Base-by-base conservation (phyloP, 2,797 vertebrate genomes). In the Hoplostethus mediterraneus region DNA sequence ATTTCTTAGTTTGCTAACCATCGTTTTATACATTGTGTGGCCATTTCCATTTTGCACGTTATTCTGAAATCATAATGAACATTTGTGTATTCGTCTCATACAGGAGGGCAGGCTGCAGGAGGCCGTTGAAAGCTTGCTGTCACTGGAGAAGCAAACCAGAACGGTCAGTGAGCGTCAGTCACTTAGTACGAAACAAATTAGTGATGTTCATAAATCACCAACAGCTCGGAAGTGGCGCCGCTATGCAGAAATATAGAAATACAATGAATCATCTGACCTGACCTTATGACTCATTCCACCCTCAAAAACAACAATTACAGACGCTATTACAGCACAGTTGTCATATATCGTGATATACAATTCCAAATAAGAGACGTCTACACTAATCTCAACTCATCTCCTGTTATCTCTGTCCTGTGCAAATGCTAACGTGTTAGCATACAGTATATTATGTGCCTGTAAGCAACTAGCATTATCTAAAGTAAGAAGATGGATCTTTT, bases 81-180 rank as follows among this genome's bases (percentile, higher is more conserved):
- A 44, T 30, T 2, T 62, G 0, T 71, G 2, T 55, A 0, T 77
- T 61, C 67, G 10, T 73, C 6, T 69, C n/a, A 56, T 79, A 51
- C 90, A 99, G 98, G 98, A 98, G 85, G 98, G 98, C 73, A 96
- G 96, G 79, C 92, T 99, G 67, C 98, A 99, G 79, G 98, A 99
- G 92, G 98, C 97, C n/a, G 92, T 99, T 71, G 98, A 99, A 84
- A 97, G 94, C 58, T 94, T 99, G 86, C 93, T 99, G 17, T 99
- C 98, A 67, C 83, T 99, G 91, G 98, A 99, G 89, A 99, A 99
- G 82, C 98, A 99, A 91, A 99, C 98, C 1, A 95, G 98, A 78
- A 99, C 98, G 56, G 98, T 99, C 87, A 95, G 97, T 93, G 30
- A 4, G 13, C 5, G 5, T 48, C 60, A 17, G 12, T 5, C 3